Evolutionary conservation across 2,888 invertebrate genomes (phyloP), one percentile per base, ranked within the genome.

Genomic region (Tachystola acroxantha): DNA sequence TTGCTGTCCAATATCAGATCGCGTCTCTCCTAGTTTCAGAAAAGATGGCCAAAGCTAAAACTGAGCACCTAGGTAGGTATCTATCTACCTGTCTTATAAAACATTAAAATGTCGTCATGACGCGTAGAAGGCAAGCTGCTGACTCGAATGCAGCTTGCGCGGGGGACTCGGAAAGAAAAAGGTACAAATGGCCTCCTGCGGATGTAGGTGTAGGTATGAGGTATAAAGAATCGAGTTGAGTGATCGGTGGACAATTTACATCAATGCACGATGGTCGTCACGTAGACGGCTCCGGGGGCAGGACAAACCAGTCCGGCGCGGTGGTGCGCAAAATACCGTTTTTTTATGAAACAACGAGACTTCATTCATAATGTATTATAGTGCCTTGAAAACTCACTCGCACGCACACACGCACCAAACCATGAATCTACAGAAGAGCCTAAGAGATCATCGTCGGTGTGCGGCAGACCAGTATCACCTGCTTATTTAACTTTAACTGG

Each of bases 341-440:
- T 77, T 73, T 74, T 72, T 72, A 69, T 76, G 53, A 64, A 77
- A 70, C 74, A 71, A 69, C 69, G 63, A 66, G 65, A 70, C 82
- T 84, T 80, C 85, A 85, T 85, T 85, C 85, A 85, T 82, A 82
- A 80, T 85, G 77, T 78, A 84, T 79, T 64, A 72, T 64, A 68
- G 65, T 58, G 66, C 63, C 64, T 71, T 74, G 69, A 64, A 74
- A 71, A 67, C 65, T 52, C 60, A 63, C 60, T 49, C 63, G 48
- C 58, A 64, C 65, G 55, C 66, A 65, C 57, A 29, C 34, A n/a
- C n/a, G n/a, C n/a, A n/a, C n/a, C n/a, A n/a, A n/a, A 53, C 59
- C 66, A 70, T 64, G 66, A 68, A 73, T 59, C 64, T 59, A 46
- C 43, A 53, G 49, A 42, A 54, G 11, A 22, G 5, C 61, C 64